Conservation (phyloP, 1,140 invertebrate genomes). For the Scaptomyza montana region DNA sequence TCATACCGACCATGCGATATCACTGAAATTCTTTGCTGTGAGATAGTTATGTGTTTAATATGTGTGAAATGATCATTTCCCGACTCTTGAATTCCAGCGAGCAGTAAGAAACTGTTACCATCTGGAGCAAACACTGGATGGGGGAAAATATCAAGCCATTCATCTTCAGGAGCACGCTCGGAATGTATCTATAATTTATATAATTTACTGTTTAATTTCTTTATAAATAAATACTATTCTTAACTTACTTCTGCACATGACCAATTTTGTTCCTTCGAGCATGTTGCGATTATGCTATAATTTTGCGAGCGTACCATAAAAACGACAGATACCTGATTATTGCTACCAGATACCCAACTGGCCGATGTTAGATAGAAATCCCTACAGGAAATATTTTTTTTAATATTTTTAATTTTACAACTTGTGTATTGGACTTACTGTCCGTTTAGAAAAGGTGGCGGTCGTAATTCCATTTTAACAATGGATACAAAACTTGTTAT, state of each 20-base stretch:
- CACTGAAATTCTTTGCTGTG: conserved; percentile 92
- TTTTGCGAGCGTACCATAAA: conserved; percentile 97
- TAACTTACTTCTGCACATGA: conserved; percentile 90
- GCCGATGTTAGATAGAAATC: conserved; percentile 96
- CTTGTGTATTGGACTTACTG: conserved; percentile 86
- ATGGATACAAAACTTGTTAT: conserved; percentile 87
- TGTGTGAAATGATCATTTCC: conserved; percentile 93
- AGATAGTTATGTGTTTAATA: conserved; percentile 93
- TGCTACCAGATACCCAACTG: conserved; percentile 90
- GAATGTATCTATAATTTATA: conserved; percentile 87
- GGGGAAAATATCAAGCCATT: conserved; percentile 93
- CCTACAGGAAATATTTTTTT: conserved; percentile 84
- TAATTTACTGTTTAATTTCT: neutral
- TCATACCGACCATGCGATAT: conserved; percentile 94
- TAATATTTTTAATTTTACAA: neutral
- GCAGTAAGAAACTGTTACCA: conserved; percentile 92
- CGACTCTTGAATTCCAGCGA: conserved; percentile 92
- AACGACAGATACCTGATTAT: conserved; percentile 90
- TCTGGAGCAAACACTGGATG: conserved; percentile 92
- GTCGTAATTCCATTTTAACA: conserved; percentile 87
- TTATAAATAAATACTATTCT: neutral
- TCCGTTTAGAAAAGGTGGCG: conserved; percentile 88
- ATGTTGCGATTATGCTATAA: conserved; percentile 91
- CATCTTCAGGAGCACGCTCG: conserved; percentile 90
- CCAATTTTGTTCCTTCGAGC: conserved; percentile 89